A percentile compares a stretch with the other conserved stretches of the same genome.
Conservation (phyloP, 2,888 invertebrate genomes). For the Smittia sp. region DNA sequence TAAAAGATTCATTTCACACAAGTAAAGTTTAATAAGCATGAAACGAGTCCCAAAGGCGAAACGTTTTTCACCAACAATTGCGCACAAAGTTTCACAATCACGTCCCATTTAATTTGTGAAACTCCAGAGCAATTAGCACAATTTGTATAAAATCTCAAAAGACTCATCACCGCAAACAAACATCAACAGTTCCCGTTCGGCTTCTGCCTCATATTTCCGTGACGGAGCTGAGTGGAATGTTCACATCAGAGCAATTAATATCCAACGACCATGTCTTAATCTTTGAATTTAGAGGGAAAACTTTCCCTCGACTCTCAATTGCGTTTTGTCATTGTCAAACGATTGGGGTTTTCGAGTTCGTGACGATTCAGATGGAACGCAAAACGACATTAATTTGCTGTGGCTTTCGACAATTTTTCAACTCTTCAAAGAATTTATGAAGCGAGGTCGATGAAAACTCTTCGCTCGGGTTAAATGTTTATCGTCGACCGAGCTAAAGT, state of each 20-base stretch:
- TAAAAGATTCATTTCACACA: background rate
- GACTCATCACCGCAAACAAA: conserved; percentile 2
- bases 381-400: conserved; percentile 21
- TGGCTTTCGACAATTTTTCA: conserved; percentile 22
- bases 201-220: background rate
- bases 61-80: background rate
- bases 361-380: background rate
- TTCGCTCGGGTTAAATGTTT: background rate
- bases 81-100: background rate
- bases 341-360: conserved; percentile 6
- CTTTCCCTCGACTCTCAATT: background rate
- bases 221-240: background rate
- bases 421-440: background rate
- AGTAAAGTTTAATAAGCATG: background rate
- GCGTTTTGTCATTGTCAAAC: conserved; percentile 15
- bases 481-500: background rate
- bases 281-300: background rate
- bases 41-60: background rate
- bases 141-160: conserved; percentile 14
- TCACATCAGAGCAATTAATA: conserved; percentile 12
- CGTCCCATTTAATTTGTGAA: background rate
- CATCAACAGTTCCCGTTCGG: background rate
- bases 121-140: conserved; percentile 19
- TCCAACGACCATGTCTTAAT: background rate
- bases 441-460: background rate